Conservation (phyloP, 2,797 vertebrate genomes). For the Argyrosomus regius region DNA sequence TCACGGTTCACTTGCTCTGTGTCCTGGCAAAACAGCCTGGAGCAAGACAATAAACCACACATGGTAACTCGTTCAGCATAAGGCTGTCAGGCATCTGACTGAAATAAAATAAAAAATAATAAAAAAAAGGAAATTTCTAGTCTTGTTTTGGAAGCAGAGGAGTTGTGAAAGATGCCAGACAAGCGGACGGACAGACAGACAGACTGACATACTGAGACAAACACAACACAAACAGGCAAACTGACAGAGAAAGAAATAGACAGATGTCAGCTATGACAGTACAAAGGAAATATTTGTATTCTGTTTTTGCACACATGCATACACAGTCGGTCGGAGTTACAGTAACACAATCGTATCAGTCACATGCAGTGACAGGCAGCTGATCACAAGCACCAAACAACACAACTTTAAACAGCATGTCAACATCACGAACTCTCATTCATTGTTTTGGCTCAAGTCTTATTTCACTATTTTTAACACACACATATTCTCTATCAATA, state of each 20-base stretch:
- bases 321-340: slow-evolving; percentile 33
- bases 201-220: slow-evolving; percentile 15
- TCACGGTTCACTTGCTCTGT: slow-evolving; percentile 9
- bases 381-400: slow-evolving; percentile 43
- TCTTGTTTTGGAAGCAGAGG: slow-evolving; percentile 55
- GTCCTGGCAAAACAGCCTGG: slow-evolving; percentile 26
- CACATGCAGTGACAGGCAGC: slow-evolving; percentile 45
- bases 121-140: slow-evolving; percentile 18
- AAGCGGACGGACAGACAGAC: slow-evolving; percentile 34
- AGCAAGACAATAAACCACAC: slow-evolving; percentile 32
- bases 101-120: not conserved
- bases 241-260: slow-evolving; percentile 45
- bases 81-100: slow-evolving; percentile 44
- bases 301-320: slow-evolving; percentile 18
- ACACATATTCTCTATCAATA: slow-evolving; percentile 5
- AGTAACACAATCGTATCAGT: slow-evolving; percentile 46
- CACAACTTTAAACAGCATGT: slow-evolving; percentile 41
- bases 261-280: slow-evolving; percentile 56
- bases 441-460: slow-evolving; percentile 32
- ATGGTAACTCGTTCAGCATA: slow-evolving; percentile 17
- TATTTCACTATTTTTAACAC: slow-evolving; percentile 47
- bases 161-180: slow-evolving; percentile 44
- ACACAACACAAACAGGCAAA: slow-evolving; percentile 30
- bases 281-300: slow-evolving; percentile 56
- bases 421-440: slow-evolving; percentile 35